Percentiles rank a stretch among this genome's conserved stretches.
Conservation (phyloP, 2,888 invertebrate species). For the Lutraria lutraria region DNA sequence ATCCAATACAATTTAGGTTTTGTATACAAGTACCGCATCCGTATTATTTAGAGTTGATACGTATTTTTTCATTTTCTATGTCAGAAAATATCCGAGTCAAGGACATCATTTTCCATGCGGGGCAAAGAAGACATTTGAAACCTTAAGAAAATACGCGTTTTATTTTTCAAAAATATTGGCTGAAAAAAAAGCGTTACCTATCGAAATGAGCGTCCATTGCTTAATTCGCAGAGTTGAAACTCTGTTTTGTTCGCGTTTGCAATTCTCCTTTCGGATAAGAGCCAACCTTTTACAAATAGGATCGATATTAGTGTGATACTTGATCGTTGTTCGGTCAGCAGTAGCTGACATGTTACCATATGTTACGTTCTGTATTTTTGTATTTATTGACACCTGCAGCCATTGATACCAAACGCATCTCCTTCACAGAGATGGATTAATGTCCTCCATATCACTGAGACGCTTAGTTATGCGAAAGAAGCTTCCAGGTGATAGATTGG, state of each 20-base stretch:
- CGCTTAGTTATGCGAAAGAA: constrained; percentile 59
- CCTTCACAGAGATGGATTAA: constrained; percentile 61
- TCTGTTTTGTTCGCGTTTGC: too few species aligned
- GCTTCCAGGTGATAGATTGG: constrained; percentile 61
- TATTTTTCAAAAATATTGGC: too few species aligned
- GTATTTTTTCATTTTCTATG: too few species aligned
- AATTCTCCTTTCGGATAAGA: background rate
- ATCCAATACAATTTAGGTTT: background rate
- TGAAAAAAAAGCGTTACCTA: too few species aligned
- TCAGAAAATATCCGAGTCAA: too few species aligned
- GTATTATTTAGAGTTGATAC: too few species aligned
- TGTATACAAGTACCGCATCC: too few species aligned
- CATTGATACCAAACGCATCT: constrained; percentile 45
- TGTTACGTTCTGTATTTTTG: constrained; percentile 55
- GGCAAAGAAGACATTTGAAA: too few species aligned
- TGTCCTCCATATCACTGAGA: constrained; percentile 61
- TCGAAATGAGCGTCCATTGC: too few species aligned
- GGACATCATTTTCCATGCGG: too few species aligned
- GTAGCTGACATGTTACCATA: constrained; percentile 58
- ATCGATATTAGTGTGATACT: background rate
- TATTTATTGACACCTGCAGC: constrained; percentile 56
- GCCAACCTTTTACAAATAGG: background rate
- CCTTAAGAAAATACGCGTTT: too few species aligned
- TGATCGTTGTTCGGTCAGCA: background rate
- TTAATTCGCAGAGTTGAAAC: too few species aligned